A percentile compares a stretch with the other conserved stretches of the same genome.
Conservation (phyloP, 2,113 vertebrate species). For the Empidonax traillii region DNA sequence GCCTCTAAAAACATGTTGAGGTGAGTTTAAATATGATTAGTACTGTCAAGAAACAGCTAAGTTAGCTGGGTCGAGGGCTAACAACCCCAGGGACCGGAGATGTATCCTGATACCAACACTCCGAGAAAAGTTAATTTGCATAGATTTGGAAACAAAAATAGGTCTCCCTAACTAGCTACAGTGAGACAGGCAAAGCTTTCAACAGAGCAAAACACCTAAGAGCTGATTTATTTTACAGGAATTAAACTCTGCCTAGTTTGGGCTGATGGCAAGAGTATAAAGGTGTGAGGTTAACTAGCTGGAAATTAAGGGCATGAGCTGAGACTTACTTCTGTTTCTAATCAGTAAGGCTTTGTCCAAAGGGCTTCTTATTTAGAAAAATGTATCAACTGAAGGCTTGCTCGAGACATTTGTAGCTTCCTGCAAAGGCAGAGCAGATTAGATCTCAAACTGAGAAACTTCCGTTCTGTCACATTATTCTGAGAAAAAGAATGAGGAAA, state of each 20-base stretch:
- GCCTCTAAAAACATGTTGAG: not conserved
- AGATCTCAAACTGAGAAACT: constrained; percentile 59
- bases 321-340: not conserved
- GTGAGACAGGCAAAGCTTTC: not conserved
- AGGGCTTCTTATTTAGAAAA: not conserved
- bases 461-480: constrained; percentile 49
- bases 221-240: not conserved
- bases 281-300: not conserved
- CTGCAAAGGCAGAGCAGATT: constrained; percentile 52
- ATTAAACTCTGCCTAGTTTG: not conserved
- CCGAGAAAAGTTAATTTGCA: not conserved
- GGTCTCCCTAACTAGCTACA: not conserved
- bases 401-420: constrained; percentile 34
- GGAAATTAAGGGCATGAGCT: not conserved
- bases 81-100: not conserved
- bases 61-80: not conserved
- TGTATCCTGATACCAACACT: not conserved
- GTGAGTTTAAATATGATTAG: not conserved
- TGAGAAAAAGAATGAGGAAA: constrained; percentile 69
- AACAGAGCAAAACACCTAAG: not conserved
- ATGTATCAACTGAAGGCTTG: not conserved
- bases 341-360: not conserved
- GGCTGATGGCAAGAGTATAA: not conserved
- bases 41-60: not conserved
- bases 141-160: not conserved